A percentile compares a stretch with the other conserved stretches of the same genome.
These are phyloP conservation scores for Pachyuromys duprasi DNA, from an alignment of 2,797 vertebrate species.

Conservation along the genomic window DNA sequence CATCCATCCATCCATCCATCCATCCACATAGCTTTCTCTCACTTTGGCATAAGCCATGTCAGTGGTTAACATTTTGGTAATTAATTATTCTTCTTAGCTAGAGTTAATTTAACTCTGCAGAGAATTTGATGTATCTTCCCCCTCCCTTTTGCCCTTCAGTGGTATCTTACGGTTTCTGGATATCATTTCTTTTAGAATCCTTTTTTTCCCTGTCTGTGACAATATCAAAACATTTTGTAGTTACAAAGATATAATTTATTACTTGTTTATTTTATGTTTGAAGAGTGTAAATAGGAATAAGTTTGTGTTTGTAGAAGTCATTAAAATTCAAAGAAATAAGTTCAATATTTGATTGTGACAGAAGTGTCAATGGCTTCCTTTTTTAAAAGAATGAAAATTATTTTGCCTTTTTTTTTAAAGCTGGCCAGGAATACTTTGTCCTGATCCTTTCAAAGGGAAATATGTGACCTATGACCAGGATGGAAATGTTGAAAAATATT, in stretches of 20 bases:
- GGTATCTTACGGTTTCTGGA: neutral
- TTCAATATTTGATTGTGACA: constrained; percentile 54
- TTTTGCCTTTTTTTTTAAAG: constrained; percentile 74
- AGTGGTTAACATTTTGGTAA: constrained; percentile 5
- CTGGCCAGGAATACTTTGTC: constrained; percentile 81
- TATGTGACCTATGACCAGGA: constrained; percentile 62
- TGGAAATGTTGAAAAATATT: constrained; percentile 80
- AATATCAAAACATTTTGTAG: constrained; percentile 52
- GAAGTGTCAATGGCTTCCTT: neutral
- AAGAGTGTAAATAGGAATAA: constrained; percentile 30
- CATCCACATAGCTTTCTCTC: neutral
- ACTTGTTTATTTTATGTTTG: constrained; percentile 16
- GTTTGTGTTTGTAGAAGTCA: constrained; percentile 55
- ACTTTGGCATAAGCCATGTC: neutral
- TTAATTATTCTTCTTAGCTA: constrained; percentile 7
- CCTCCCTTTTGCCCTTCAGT: constrained; percentile 3
- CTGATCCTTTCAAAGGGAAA: constrained; percentile 73
- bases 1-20: neutral
- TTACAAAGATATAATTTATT: constrained; percentile 51
- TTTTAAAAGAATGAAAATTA: constrained; percentile 64
- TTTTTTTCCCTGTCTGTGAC: constrained; percentile 33
- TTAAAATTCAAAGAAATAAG: constrained; percentile 52
- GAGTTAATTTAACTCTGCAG: neutral
- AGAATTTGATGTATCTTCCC: neutral
- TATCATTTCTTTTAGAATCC: constrained; percentile 14